These are phyloP conservation scores for Chroicocephalus ridibundus DNA, from an alignment of 2,113 vertebrate genomes.

Conservation along the genomic window DNA sequence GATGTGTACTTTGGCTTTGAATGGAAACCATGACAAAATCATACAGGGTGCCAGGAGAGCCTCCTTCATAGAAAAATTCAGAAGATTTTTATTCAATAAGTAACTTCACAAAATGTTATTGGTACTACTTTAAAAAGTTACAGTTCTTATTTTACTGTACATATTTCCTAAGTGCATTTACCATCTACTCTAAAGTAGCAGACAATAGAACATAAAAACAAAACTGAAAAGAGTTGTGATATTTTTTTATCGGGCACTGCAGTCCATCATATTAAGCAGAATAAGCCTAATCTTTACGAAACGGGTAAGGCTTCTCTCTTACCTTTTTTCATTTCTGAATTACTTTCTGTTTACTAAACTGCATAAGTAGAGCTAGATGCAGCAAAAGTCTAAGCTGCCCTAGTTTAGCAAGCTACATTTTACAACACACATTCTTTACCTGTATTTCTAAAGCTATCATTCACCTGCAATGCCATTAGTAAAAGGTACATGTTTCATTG, in stretches of 20 bases:
- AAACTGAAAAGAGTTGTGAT: not conserved
- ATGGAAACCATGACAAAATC: not conserved
- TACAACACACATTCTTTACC: not conserved
- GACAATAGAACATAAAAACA: not conserved
- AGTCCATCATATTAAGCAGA: not conserved
- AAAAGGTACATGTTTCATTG: not conserved
- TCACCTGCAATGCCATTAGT: not conserved
- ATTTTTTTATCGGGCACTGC: not conserved
- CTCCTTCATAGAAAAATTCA: not conserved
- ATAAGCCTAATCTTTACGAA: not conserved
- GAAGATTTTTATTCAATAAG: not conserved
- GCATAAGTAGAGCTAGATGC: not conserved
- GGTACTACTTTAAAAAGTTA: not conserved
- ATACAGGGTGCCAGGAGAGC: not conserved
- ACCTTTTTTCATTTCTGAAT: not conserved
- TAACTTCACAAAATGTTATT: not conserved
- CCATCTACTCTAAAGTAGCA: not conserved
- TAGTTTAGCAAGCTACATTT: not conserved
- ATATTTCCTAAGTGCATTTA: not conserved
- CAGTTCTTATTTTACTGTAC: not conserved
- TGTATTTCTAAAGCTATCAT: not conserved
- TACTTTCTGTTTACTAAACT: not conserved
- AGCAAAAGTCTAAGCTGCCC: not conserved
- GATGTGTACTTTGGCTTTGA: not conserved
- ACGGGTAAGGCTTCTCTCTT: not conserved